Evolutionary conservation across 2,888 invertebrate species (phyloP), one percentile per base, ranked within the genome.

Genomic region (Heliconius ismenius): DNA sequence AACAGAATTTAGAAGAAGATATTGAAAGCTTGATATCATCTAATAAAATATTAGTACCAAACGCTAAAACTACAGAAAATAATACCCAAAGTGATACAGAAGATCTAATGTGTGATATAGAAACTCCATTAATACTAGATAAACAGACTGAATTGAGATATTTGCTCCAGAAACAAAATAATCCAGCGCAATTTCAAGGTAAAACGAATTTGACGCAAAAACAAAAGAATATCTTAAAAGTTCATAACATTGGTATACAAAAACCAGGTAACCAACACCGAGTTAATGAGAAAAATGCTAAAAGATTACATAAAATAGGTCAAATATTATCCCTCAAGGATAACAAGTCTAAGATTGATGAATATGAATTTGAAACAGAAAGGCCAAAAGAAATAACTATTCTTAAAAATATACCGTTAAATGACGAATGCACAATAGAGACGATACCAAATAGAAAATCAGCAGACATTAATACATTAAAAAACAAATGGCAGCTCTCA

Each of bases 341-440:
- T 0, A 91, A 92, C 0, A 91, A 88, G 76, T 49, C 81, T 1
- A 88, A 82, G 36, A 83, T 83, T 43, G 86, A 88, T 1, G 88
- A 89, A 2, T 79, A 85, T 10, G 88, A 89, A 63, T 85, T 84
- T 26, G 92, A 92, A 15, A 64, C 81, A 0, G 91, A 93, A 0
- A 87, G 84, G 79, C 54, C 83, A 0, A 88, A 83, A 49, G 93
- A 92, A 26, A 83, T 86, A 0, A 80, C 86, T 1, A 85, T 88
- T 0, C 79, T 90, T 2, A 91, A 91, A 78, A 94, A 94, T 74
- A 91, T 95, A 18, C 89, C 94, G 0, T 89, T 95, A 75, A 95
- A 95, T 65, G 95, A 95, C 36, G 95, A 95, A 80, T 95, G 95
- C 76, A 95, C 95, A 0, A 92, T 95, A 79, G 95, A 95, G 81